Evolutionary conservation across 1,140 invertebrate genomes (phyloP), one percentile per base, ranked within the genome.

Genomic region (Bursaphelenchus mucronatus): DNA sequence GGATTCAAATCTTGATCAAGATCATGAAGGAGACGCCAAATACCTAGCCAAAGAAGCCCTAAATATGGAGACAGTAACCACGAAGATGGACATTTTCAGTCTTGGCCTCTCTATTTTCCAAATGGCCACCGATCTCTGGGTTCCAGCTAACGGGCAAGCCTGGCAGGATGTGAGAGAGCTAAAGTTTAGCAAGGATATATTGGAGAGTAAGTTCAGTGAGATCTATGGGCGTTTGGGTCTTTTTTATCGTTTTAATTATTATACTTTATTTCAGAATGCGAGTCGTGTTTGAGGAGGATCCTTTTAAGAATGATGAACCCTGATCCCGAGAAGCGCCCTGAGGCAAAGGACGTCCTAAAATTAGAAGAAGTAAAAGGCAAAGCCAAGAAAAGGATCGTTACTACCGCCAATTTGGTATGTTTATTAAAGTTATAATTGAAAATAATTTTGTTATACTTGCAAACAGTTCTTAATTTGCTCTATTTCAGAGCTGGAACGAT

Each of bases 21-120:
- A 47, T 15, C 30, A 30, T 8, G 89, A 90, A 82, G 89, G 89
- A 6, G 89, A 90, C 82, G 86, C 87, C 0, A 87, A 88, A 65
- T 90, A 90, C 80, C 81, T 90, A 67, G 88, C 89, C 2, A 86
- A 86, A 17, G 89, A 90, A 83, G 81, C 89, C 1, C 81, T 90
- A 72, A 82, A 86, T 67, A 87, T 87, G 17, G 82, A 84, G 39
- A 87, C 87, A 15, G 69, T 71, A 74, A 86, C 86, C 5, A 85
- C 85, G 75, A 70, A 83, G 59, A 84, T 84, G 46, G 85, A 86
- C 77, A 82, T 86, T 50, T 86, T 86, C 72, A 88, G 87, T 76
- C 76, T 90, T 17, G 89, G 89, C 7, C 86, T 90, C 67, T 87
- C 87, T 11, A 85, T 89, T 64, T 75, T 90, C 41, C 89, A 90